Evolutionary conservation across 2,888 invertebrate genomes (phyloP), one percentile per base, ranked within the genome.

Genomic region (Cephonodes hylas): DNA sequence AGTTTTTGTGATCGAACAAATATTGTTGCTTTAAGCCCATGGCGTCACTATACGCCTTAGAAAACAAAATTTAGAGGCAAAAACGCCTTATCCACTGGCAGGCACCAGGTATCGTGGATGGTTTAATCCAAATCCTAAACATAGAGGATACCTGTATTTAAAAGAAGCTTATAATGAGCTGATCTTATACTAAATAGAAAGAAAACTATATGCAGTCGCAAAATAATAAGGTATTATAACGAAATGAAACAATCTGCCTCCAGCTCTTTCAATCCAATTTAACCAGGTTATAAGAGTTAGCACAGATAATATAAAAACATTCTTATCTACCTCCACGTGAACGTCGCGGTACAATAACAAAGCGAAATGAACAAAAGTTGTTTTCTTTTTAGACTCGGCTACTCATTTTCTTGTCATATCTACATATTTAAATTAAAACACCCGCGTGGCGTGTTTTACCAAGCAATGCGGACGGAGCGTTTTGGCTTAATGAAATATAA

Each of bases 401-500:
- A 34, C 46, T 27, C 18, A 44, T 27, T 46, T 45, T 59, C 59
- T 59, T 46, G 42, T 46, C 46, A 25, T 46, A 48, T 61, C 71
- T 73, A 72, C 73, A 73, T 71, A 70, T 75, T 75, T 74, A 72
- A 74, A 74, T 75, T 73, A 69, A 71, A 74, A 69, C 66, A 64
- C 69, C 67, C 69, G 62, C 66, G 64, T 67, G 66, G 59, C 69
- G 64, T 71, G 71, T 74, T 72, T 69, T 71, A 68, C 64, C 70
- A 66, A 70, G 68, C 67, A 69, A 67, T 63, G 65, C 57, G 63
- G 25, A 42, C 44, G 31, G 20, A 18, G 59, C 59, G 22, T 57
- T 45, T 66, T 66, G 67, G 66, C 70, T 71, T 77, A 76, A 79
- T 79, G 74, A 77, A 81, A 80, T 71, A 72, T 69, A 79, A 80